These are phyloP conservation scores for Perca fluviatilis DNA, from an alignment of 2,113 vertebrate genomes.

Conservation along the genomic window DNA sequence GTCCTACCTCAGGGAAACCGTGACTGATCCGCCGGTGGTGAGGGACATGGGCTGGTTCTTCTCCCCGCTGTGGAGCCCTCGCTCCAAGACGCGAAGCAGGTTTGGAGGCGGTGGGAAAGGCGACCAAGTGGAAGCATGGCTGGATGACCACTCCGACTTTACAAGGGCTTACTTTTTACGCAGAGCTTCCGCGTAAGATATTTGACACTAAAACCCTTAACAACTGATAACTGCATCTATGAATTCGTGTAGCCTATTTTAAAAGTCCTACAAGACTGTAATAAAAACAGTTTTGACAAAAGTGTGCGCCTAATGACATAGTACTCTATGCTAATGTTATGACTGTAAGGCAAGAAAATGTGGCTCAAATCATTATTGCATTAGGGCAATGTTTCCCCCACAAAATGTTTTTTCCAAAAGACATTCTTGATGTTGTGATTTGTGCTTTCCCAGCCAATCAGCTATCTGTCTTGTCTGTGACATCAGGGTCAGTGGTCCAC, in stretches of 20 bases:
- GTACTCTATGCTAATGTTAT: not conserved
- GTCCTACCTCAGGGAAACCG: not conserved
- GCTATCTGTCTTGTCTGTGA: conserved; percentile 13
- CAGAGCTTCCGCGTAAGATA: conserved; percentile 67
- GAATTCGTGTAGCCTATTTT: not conserved
- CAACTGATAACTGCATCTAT: not conserved
- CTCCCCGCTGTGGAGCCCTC: conserved; percentile 69
- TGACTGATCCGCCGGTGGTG: not conserved
- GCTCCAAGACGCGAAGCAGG: conserved; percentile 22
- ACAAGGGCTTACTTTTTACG: conserved; percentile 69
- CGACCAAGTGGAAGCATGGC: conserved; percentile 64
- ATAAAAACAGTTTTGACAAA: too few relatives aligned
- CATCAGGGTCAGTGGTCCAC: conserved; percentile 50
- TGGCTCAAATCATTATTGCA: too few relatives aligned
- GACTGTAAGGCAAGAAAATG: not conserved
- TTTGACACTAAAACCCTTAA: not conserved
- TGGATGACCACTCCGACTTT: conserved; percentile 76
- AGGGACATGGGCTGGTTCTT: conserved; percentile 63
- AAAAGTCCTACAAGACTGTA: not conserved
- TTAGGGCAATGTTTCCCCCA: too few relatives aligned
- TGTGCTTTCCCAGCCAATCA: too few relatives aligned
- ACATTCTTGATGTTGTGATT: too few relatives aligned
- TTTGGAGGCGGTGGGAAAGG: conserved; percentile 50
- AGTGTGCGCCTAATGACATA: not conserved
- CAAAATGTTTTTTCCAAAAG: too few relatives aligned